A percentile compares a stretch with the other conserved stretches of the same genome.
These are phyloP conservation scores for Amazona vittata DNA, from an alignment of 2,113 vertebrate species.

Conservation along the genomic window DNA sequence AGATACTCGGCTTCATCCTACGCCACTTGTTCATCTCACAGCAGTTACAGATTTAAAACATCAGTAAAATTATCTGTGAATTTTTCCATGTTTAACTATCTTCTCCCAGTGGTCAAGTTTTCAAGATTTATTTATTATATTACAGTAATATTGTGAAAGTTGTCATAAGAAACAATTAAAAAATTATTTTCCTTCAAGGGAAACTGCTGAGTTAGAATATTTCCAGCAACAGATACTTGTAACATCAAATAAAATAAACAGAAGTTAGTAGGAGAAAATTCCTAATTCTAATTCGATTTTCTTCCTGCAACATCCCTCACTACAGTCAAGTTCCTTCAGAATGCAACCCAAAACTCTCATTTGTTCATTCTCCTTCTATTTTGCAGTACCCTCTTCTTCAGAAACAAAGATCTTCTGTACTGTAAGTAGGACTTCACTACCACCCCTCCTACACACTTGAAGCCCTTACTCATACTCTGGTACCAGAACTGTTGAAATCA, in stretches of 20 bases:
- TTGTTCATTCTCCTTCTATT: neutral
- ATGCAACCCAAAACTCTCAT: neutral
- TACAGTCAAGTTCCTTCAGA: neutral
- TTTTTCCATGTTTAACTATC: neutral
- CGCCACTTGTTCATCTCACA: neutral
- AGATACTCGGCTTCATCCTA: neutral
- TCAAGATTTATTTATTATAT: neutral
- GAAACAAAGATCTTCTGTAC: neutral
- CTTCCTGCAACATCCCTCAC: neutral
- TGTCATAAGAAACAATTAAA: neutral
- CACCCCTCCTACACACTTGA: neutral
- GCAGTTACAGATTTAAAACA: neutral
- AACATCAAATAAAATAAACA: neutral
- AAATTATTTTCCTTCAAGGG: neutral
- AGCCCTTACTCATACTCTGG: neutral
- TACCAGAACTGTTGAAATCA: neutral
- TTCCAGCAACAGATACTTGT: neutral
- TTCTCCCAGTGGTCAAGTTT: neutral
- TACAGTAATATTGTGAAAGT: neutral
- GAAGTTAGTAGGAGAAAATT: neutral
- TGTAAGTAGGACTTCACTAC: neutral
- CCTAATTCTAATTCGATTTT: neutral
- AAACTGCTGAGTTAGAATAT: neutral
- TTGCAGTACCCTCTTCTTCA: neutral
- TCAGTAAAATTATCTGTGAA: neutral